These are phyloP conservation scores for Setipinna tenuifilis DNA, from an alignment of 2,797 vertebrate species.

Conservation along the genomic window DNA sequence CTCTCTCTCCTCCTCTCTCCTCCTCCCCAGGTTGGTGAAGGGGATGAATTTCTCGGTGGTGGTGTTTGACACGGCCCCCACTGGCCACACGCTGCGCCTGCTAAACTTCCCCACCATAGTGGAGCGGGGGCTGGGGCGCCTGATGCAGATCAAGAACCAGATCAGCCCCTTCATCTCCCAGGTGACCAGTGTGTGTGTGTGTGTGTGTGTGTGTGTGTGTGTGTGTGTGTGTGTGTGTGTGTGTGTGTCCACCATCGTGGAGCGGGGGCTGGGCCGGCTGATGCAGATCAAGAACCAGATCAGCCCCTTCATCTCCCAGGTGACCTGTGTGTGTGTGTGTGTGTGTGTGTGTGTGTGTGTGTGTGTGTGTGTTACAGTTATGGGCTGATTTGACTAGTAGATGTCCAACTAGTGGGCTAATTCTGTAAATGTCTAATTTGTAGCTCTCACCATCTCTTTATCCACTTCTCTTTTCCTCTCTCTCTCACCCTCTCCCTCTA, in stretches of 20 bases:
- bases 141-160: conserved; percentile 99
- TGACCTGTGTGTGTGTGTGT: no score
- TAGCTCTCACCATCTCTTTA: not conserved
- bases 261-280: conserved; percentile 90
- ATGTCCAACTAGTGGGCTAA: no score
- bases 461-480: not conserved
- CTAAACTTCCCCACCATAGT: conserved; percentile 97
- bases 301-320: conserved; percentile 69
- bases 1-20: not conserved
- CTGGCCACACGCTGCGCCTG: conserved; percentile 90
- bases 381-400: no score
- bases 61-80: conserved; percentile 94
- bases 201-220: not conserved
- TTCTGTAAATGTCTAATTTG: not conserved
- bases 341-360: not conserved
- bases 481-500: not conserved
- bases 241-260: conserved; percentile 58
- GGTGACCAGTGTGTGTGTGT: conserved; percentile 63
- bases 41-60: conserved; percentile 98
- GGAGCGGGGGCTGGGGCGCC: conserved; percentile 90
- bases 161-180: conserved; percentile 98
- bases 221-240: not conserved
- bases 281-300: conserved; percentile 99
- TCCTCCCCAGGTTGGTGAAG: conserved; percentile 85
- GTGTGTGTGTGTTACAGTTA: not conserved